Base-by-base conservation (phyloP, 1,140 invertebrate species). In the Drosophila lini region DNA sequence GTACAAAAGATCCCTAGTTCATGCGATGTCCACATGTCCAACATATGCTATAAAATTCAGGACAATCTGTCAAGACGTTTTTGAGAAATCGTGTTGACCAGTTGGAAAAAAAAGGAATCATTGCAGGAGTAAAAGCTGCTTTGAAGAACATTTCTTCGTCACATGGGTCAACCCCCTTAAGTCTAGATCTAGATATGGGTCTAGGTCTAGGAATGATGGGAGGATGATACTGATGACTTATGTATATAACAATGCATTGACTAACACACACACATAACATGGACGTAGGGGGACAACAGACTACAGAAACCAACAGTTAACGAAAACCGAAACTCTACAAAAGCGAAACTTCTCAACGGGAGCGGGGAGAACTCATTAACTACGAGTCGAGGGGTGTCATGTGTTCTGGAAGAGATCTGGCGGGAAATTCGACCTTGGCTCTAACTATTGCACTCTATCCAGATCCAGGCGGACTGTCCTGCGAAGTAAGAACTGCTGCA, bases 191-290 rank as follows among this genome's bases (percentile, higher is more conserved):
- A 47, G 22, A 47, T n/a, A 7, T 34, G 36, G 65, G 56, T 53
- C 10, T 36, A 42, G 32, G 34, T 45, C 10, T 45, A 40, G 53
- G 36, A 36, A 25, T 57, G 42, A 67, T 36, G 36, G 31, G 47
- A 45, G 50, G 16, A 31, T 32, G 32, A 38, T 36, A 36, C 11
- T 6, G 47, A 62, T 77, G 62, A 34, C 36, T 48, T 77, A 68
- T 60, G 60, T 19, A 68, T 60, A 68, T 19, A 68, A 77, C 63
- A 77, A 77, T 77, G 74, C 62, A 53, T 13, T 67, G 62, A 31
- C 55, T 67, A 36, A 58, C 45, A 75, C 62, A 64, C 47, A 73
- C 41, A 65, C 55, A 76, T 38, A 38, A 55, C 34, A 76, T 38
- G 31, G 38, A 58, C 42, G 45, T 13, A 41, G 34, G 15, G 34